Evolutionary conservation across 2,797 vertebrate genomes (phyloP), one percentile per base, ranked within the genome.

Genomic region (Danio choprae): DNA sequence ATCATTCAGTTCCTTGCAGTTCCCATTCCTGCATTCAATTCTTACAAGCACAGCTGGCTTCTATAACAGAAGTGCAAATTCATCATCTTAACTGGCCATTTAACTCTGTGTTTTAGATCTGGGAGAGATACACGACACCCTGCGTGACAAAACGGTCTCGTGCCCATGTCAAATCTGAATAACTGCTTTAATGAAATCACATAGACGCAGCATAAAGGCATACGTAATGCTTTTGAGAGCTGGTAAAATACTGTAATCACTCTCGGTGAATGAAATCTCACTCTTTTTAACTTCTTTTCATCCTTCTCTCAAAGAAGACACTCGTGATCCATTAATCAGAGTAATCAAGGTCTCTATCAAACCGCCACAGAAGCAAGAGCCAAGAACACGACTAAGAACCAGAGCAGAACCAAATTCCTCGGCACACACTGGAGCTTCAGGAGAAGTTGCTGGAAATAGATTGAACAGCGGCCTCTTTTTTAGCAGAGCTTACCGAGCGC

Each of bases 71-170:
- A 74, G 43, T 80, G 73, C 44, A 81, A 72, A 95, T 95, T 94
- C 91, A 95, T 96, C 95, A 96, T 87, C 94, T 94, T 95, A 96
- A 95, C 91, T 92, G 95, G 93, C 91, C 92, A 94, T 94, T 95
- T 94, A 92, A 91, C 93, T 90, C 93, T 96, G 94, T 94, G 93
- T 91, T 91, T n/a, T 43, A 79, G 44, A 70, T 36, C 56, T 70
- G 56, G 36, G 62, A 51, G 91, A 90, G 92, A 93, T 90, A 90
- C 93, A 94, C 84, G 90, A 94, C 92, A 90, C 92, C 29, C 6
- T 56, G 55, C 13, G n/a, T 18, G 75, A 16, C 29, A 44, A 44
- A 74, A 48, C 22, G 48, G 58, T 40, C 58, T 48, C 43, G 50
- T 60, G 72, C 60, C 72, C 58, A 74, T 60, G 75, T 46, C 64